A percentile compares a stretch with the other conserved stretches of the same genome.
phyloP scores from a whole-genome alignment of 2,113 vertebrate genomes.

The Pelmatolapia mariae region DNA sequence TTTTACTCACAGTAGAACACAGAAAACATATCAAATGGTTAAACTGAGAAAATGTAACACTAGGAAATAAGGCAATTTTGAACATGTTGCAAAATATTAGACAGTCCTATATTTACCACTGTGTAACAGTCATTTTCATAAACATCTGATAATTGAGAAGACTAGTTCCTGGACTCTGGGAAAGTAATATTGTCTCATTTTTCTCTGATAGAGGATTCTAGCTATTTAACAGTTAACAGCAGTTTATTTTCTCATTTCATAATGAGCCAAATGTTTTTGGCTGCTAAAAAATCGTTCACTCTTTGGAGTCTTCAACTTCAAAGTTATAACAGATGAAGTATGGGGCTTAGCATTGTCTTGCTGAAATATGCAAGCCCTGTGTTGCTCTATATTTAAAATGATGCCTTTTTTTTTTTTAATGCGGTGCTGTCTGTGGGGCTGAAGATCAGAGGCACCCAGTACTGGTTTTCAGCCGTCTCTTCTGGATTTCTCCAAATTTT shows the following conservation, averaged over 20 bases:
- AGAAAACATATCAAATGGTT: background rate
- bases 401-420: background rate
- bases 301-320: background rate
- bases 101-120: background rate
- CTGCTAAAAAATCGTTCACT: background rate
- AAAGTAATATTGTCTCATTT: background rate
- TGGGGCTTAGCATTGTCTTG: background rate
- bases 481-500: background rate
- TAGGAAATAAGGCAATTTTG: background rate
- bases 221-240: background rate
- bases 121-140: background rate
- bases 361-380: background rate
- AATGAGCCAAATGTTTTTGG: background rate
- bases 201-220: background rate
- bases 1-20: background rate
- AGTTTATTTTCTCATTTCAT: background rate
- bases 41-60: background rate
- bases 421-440: background rate
- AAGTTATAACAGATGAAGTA: background rate
- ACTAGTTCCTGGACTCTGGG: background rate
- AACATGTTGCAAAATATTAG: background rate
- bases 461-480: background rate
- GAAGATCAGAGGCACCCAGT: background rate
- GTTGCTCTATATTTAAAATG: background rate
- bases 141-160: background rate